Conservation (phyloP, 2,797 vertebrate genomes). For the Anguilla pacifica region DNA sequence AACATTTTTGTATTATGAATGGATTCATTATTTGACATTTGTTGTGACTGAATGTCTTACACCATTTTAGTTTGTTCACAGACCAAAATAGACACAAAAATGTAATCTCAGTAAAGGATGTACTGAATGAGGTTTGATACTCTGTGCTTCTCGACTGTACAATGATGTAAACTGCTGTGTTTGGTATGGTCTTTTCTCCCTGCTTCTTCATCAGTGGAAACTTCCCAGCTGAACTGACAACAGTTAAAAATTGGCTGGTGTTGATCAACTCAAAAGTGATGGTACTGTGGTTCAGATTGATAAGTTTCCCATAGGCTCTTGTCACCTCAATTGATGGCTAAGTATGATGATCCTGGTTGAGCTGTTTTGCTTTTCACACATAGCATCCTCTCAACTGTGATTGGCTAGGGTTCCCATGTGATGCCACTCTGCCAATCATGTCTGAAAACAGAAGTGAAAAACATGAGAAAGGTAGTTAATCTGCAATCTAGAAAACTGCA, state of each 20-base stretch:
- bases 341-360: not conserved
- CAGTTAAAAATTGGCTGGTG: not conserved
- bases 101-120: not conserved
- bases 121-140: not conserved
- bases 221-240: not conserved
- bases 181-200: not conserved
- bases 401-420: conserved; percentile 9
- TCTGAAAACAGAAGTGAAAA: not conserved
- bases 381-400: not conserved
- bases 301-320: not conserved
- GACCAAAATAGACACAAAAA: not conserved
- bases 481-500: not conserved
- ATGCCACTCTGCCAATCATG: conserved; percentile 21
- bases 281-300: conserved; percentile 6
- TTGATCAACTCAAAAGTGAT: not conserved
- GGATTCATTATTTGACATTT: not conserved
- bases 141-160: not conserved
- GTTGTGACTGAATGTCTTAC: conserved; percentile 1
- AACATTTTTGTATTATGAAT: not conserved
- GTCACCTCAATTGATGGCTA: not conserved
- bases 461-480: conserved; percentile 11
- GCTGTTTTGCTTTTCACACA: not conserved
- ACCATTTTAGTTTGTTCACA: not conserved
- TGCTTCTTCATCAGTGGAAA: not conserved
- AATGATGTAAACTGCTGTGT: not conserved